A percentile compares a stretch with the other conserved stretches of the same genome.
These are phyloP conservation scores for Saiga tatarica DNA, from an alignment of 2,113 vertebrate genomes.

Conservation along the genomic window DNA sequence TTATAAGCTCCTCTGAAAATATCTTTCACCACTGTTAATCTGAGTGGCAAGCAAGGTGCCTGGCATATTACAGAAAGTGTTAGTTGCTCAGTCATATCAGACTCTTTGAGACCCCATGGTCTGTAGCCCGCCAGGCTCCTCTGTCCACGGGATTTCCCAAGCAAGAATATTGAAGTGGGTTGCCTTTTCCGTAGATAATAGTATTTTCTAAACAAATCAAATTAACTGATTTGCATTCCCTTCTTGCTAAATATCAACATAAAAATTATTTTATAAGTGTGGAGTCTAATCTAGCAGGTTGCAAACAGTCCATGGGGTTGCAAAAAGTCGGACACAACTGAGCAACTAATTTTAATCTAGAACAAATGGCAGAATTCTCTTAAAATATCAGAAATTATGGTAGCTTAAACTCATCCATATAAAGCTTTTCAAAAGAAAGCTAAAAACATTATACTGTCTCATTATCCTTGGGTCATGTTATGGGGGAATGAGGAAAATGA, in stretches of 20 bases:
- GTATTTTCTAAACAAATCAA: conserved; percentile 41
- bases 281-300: not conserved
- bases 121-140: not conserved
- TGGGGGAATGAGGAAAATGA: conserved; percentile 29
- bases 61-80: not conserved
- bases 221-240: not conserved
- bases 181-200: not conserved
- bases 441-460: conserved; percentile 60
- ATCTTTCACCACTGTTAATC: not conserved
- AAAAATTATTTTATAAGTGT: conserved; percentile 28
- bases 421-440: conserved; percentile 43
- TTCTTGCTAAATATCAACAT: not conserved
- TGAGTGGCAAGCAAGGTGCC: not conserved
- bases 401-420: conserved; percentile 19
- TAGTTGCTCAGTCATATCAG: not conserved
- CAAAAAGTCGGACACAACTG: not conserved
- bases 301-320: not conserved
- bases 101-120: not conserved
- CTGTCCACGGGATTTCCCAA: not conserved
- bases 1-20: not conserved
- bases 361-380: conserved; percentile 30
- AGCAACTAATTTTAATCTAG: not conserved
- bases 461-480: conserved; percentile 13
- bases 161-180: not conserved
- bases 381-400: conserved; percentile 5